phyloP scores from a whole-genome alignment of 1,140 invertebrate species.

The Manduca sexta region DNA sequence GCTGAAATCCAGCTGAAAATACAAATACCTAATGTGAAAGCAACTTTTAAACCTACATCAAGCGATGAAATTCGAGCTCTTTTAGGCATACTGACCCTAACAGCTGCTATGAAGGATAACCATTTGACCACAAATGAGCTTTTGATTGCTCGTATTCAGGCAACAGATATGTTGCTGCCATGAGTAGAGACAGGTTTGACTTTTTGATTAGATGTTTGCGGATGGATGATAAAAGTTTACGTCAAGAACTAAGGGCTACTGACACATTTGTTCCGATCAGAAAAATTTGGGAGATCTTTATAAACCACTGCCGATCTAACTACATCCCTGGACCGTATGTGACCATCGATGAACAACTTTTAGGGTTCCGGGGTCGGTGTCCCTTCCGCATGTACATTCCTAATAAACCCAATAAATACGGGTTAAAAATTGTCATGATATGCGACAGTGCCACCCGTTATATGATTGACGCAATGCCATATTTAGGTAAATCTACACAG shows the following conservation, averaged over 20 bases:
- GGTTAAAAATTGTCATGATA: constrained; percentile 26
- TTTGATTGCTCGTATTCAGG: constrained; percentile 4
- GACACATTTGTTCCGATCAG: constrained; percentile 16
- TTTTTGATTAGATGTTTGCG: constrained; percentile 24
- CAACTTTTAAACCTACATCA: constrained; percentile 3
- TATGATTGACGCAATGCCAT: constrained; percentile 42
- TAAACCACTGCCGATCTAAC: constrained; percentile 18
- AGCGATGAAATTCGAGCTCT: constrained; percentile 4
- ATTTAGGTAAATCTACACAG: constrained; percentile 36
- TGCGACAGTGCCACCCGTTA: constrained; percentile 38
- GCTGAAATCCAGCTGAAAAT: background rate
- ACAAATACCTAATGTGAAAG: constrained; percentile 5
- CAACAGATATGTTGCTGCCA: constrained; percentile 12
- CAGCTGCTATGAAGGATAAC: constrained; percentile 18
- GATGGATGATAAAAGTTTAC: constrained; percentile 25
- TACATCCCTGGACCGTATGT: constrained; percentile 16
- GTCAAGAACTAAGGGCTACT: constrained; percentile 3
- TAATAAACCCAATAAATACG: constrained; percentile 32
- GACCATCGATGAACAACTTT: constrained; percentile 11
- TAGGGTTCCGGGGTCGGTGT: constrained; percentile 7
- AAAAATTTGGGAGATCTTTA: constrained; percentile 22
- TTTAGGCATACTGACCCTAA: constrained; percentile 11
- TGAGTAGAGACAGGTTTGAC: constrained; percentile 26
- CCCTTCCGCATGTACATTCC: constrained; percentile 17
- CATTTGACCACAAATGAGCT: constrained; percentile 7